Conservation (phyloP, 2,888 invertebrate species). For the Drymonia ruficornis region DNA sequence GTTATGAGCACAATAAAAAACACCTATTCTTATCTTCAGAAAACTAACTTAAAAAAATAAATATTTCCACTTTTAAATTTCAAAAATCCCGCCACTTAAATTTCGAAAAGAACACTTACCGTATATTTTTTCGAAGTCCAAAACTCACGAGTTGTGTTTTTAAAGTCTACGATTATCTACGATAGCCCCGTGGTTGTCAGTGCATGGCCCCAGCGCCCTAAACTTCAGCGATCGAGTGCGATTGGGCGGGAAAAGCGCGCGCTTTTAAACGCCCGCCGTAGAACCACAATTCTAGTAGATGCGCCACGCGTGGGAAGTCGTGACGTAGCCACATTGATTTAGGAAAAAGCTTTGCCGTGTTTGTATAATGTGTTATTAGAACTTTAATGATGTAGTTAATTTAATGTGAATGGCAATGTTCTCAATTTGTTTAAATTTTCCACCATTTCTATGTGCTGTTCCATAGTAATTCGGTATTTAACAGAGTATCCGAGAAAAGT, state of each 20-base stretch:
- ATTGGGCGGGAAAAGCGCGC: slow-evolving; percentile 62
- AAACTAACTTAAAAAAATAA: too few species aligned
- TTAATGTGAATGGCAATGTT: not conserved
- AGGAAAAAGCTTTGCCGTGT: slow-evolving; percentile 7
- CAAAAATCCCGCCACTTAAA: not conserved
- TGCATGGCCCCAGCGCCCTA: slow-evolving; percentile 47
- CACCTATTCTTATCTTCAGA: too few species aligned
- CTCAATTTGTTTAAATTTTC: not conserved
- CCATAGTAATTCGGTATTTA: too few species aligned
- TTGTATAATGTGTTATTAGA: slow-evolving; percentile 1
- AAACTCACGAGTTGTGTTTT: not conserved
- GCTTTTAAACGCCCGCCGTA: slow-evolving; percentile 72
- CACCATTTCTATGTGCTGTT: too few species aligned
- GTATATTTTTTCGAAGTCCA: not conserved
- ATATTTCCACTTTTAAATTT: not conserved
- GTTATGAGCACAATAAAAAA: too few species aligned
- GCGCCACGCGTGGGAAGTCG: slow-evolving; percentile 50
- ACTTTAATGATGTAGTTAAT: not conserved
- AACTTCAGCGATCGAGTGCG: slow-evolving; percentile 60
- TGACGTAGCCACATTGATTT: slow-evolving; percentile 43
- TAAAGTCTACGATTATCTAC: not conserved
- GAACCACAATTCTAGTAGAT: slow-evolving; percentile 48
- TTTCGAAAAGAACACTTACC: slow-evolving; percentile 1
- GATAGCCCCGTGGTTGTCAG: slow-evolving; percentile 22
- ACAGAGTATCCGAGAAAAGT: too few species aligned